Evolutionary conservation across 2,888 invertebrate species (phyloP).

Genomic region (Apodemia duryi): DNA sequence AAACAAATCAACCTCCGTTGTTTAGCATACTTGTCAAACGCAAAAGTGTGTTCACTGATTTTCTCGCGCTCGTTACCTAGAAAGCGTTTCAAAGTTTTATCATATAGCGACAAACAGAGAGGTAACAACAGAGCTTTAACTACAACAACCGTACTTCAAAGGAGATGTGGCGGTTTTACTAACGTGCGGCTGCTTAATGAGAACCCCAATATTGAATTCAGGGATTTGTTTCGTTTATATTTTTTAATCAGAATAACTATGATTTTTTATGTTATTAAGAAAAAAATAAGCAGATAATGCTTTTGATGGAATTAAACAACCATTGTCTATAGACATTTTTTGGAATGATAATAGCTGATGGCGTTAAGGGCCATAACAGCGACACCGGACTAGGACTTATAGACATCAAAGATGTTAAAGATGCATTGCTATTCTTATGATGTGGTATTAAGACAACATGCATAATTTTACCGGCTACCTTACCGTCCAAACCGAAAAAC

Average conservation of each 20-base stretch:
- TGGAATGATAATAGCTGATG: too few relatives aligned
- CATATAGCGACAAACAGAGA: conserved; percentile 19
- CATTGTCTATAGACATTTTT: too few relatives aligned
- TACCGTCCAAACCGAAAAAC: too few relatives aligned
- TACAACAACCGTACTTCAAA: conserved; percentile 15
- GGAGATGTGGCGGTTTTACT: conserved; percentile 15
- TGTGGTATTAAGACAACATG: too few relatives aligned
- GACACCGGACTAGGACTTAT: too few relatives aligned
- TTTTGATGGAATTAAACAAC: too few relatives aligned
- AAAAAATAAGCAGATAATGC: too few relatives aligned
- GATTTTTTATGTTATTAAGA: too few relatives aligned
- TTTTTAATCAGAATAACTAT: neutral
- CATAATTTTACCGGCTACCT: too few relatives aligned
- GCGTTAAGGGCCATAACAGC: too few relatives aligned
- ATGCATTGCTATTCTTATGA: too few relatives aligned
- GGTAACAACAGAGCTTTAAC: conserved; percentile 12
- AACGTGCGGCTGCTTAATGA: conserved; percentile 6
- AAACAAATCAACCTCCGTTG: neutral
- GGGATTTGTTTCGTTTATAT: conserved; percentile 1
- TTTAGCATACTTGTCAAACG: conserved; percentile 1
- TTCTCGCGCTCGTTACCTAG: conserved; percentile 20
- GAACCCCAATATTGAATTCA: conserved; percentile 2
- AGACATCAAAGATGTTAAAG: too few relatives aligned
- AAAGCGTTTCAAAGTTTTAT: conserved; percentile 23
- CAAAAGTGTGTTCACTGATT: neutral